Conservation (phyloP, 2,113 vertebrate species). For the Muscicapa adusta region DNA sequence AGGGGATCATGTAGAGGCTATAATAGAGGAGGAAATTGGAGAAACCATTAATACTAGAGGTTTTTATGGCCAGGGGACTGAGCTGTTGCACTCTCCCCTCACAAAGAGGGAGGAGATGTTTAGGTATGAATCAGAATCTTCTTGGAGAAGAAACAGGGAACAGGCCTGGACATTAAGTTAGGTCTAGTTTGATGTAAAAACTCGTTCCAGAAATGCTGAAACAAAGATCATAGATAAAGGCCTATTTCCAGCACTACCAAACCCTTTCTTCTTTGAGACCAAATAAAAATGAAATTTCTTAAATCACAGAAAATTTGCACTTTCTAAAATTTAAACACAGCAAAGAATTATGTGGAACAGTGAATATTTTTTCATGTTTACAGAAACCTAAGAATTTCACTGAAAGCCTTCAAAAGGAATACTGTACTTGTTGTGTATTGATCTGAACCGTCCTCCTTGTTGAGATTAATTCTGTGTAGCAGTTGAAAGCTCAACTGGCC, state of each 20-base stretch:
- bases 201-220: neutral
- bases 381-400: slow-evolving; percentile 40
- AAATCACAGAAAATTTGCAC: slow-evolving; percentile 35
- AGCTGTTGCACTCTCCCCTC: neutral
- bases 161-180: neutral
- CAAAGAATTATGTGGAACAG: slow-evolving; percentile 7
- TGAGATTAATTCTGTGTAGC: neutral
- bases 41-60: neutral
- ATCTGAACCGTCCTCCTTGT: slow-evolving; percentile 23
- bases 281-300: slow-evolving; percentile 36
- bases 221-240: neutral
- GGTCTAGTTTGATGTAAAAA: neutral
- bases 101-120: neutral
- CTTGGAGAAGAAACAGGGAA: slow-evolving; percentile 18
- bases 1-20: neutral
- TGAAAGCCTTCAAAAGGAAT: slow-evolving; percentile 36
- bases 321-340: slow-evolving; percentile 37
- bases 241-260: slow-evolving; percentile 5
- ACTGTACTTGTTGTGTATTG: neutral
- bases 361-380: slow-evolving; percentile 50
- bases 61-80: neutral
- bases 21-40: neutral
- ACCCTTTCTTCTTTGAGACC: slow-evolving; percentile 46
- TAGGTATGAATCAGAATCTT: neutral
- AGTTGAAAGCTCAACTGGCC: neutral